These are phyloP conservation scores for Caenorhabditis zanzibari DNA, from an alignment of 2,888 invertebrate genomes.

Conservation along the genomic window DNA sequence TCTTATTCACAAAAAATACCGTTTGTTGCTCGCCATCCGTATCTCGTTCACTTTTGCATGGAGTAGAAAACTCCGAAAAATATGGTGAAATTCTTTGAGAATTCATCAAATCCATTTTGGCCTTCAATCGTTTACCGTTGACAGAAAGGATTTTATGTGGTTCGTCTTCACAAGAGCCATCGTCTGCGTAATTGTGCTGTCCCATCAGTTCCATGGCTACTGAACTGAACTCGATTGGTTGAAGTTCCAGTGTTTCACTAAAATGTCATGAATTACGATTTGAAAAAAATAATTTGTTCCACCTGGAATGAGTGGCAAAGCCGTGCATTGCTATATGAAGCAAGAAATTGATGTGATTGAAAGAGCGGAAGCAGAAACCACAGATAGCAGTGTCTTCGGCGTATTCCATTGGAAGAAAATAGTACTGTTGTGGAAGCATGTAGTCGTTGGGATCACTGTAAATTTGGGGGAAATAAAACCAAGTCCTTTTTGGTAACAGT, in stretches of 20 bases:
- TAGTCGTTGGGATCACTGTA: conserved; percentile 56
- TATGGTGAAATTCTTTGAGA: not conserved
- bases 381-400: conserved; percentile 22
- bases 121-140: conserved; percentile 38
- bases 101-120: conserved; percentile 28
- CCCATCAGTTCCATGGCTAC: conserved; percentile 12
- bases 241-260: not conserved
- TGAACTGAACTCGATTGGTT: not conserved
- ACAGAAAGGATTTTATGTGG: conserved; percentile 26
- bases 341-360: conserved; percentile 12
- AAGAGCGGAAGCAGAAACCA: conserved; percentile 55
- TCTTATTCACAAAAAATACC: not conserved
- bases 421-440: conserved; percentile 46
- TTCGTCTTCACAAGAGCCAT: conserved; percentile 25
- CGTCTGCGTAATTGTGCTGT: not conserved
- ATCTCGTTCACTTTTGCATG: conserved; percentile 6
- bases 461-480: not conserved
- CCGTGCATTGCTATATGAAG: conserved; percentile 43
- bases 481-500: not conserved
- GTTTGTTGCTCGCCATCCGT: conserved; percentile 7
- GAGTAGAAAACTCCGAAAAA: conserved; percentile 23
- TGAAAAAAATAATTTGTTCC: not conserved
- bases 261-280: not conserved
- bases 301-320: conserved; percentile 1
- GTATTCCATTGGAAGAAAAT: conserved; percentile 32